These are phyloP conservation scores for Vanacampus margaritifer DNA, from an alignment of 2,113 vertebrate genomes.

Conservation along the genomic window DNA sequence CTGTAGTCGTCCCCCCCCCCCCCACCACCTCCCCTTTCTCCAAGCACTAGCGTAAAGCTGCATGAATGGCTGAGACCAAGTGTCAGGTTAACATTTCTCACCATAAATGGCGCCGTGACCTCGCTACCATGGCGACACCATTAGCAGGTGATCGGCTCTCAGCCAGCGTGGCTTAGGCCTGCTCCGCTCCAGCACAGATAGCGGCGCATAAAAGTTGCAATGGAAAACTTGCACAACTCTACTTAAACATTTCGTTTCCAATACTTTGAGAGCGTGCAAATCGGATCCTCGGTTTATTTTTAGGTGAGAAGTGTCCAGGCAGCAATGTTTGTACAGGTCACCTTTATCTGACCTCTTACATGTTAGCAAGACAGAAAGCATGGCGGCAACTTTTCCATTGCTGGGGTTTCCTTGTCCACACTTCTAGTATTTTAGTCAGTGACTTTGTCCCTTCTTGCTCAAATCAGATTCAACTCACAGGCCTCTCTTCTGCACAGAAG, in stretches of 20 bases:
- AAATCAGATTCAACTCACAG: constrained; percentile 4
- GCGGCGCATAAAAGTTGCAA: constrained; percentile 15
- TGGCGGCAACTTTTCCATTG: constrained; percentile 10
- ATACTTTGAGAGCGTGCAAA: background rate
- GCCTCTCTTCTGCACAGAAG: constrained; percentile 18
- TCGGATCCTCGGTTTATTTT: background rate
- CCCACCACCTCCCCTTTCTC: too few relatives aligned
- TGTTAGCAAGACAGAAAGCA: constrained; percentile 36
- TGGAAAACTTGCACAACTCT: constrained; percentile 16
- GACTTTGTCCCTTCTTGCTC: constrained; percentile 29
- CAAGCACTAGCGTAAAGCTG: constrained; percentile 6
- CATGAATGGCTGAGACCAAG: constrained; percentile 19
- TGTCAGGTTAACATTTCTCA: constrained; percentile 69
- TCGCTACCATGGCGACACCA: constrained; percentile 65
- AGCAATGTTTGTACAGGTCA: constrained; percentile 47
- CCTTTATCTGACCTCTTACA: constrained; percentile 73
- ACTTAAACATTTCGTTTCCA: background rate
- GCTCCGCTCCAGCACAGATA: constrained; percentile 7
- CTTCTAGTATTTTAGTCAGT: constrained; percentile 8
- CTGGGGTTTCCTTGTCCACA: constrained; percentile 43
- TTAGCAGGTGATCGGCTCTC: constrained; percentile 72
- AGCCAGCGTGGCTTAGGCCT: constrained; percentile 54
- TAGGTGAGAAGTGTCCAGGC: background rate
- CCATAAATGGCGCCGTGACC: constrained; percentile 65
- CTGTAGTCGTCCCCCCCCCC: too few relatives aligned